Evolutionary conservation across 1,140 invertebrate species (phyloP), one percentile per base, ranked within the genome.

Genomic region (Berghia stephanieae): DNA sequence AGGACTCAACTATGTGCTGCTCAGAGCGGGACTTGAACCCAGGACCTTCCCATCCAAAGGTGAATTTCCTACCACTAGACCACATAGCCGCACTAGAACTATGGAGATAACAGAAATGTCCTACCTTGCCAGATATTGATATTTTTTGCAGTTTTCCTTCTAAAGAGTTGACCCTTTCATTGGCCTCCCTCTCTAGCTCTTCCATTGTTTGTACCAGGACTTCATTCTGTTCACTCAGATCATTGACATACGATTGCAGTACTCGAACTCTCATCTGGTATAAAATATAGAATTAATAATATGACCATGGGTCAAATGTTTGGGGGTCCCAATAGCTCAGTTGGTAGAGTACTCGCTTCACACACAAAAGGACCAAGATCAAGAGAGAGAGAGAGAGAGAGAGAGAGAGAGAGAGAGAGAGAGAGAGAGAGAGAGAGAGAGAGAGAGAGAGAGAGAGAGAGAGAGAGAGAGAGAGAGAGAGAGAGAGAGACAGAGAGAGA

Each of bases 171-270:
- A 89, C 88, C 60, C 87, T 72, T n/a, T 87, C 83, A 79, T 88
- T 89, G 21, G 88, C 87, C 49, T 89, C 88, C 67, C 79, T 82
- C 78, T 89, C 88, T 42, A 89, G 78, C 68, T 89, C 88, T 52
- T 89, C 88, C 24, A 89, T 83, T 1, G 88, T 89, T 60, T 86
- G 86, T 16, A 89, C 86, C 21, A 89, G 78, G 0, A 89, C 87
- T 34, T 88, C 85, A 85, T 89, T 89, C 79, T 89, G 88, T 72
- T 89, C 87, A 80, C 82, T 83, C 38, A 89, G 78, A 76, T 89
- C 88, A 81, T 88, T 87, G 1, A 89, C 86, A 80, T 89, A 89
- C 0, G 86, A 84, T 77, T 89, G 85, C 60, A 89, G 76, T 36
- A 88, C 83, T 67, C 85, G 78, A 24, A 86, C 77, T 13, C 86